Percentiles rank a stretch among this genome's conserved stretches.
These are phyloP conservation scores for Sarcophilus harrisii DNA, from an alignment of 2,797 vertebrate species.

Conservation along the genomic window DNA sequence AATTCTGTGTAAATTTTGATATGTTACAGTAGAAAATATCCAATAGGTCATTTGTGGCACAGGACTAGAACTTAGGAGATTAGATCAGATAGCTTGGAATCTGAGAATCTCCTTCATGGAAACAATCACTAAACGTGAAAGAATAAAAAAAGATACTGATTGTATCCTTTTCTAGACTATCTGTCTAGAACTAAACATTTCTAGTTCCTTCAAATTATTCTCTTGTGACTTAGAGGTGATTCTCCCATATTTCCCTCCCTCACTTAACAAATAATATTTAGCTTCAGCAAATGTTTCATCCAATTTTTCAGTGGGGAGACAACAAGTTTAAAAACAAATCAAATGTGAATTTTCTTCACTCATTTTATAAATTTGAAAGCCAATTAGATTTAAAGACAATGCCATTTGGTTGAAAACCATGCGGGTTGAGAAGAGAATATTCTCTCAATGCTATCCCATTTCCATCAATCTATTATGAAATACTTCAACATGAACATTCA, in stretches of 20 bases:
- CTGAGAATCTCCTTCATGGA: not conserved
- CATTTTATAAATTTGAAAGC: conserved; percentile 1
- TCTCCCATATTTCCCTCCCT: conserved; percentile 1
- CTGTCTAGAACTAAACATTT: not conserved
- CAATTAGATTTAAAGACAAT: conserved; percentile 24
- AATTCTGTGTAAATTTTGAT: not conserved
- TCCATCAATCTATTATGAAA: conserved; percentile 30
- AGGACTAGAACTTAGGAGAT: not conserved
- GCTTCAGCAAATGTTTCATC: conserved; percentile 10
- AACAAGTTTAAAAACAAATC: not conserved
- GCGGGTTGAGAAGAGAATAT: conserved; percentile 12
- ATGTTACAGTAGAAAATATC: not conserved
- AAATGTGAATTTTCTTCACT: not conserved
- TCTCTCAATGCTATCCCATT: not conserved
- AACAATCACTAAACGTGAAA: not conserved
- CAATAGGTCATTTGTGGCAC: not conserved
- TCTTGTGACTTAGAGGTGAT: not conserved
- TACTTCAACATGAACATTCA: not conserved
- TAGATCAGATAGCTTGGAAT: not conserved
- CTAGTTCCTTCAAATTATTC: not conserved
- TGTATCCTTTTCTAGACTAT: not conserved
- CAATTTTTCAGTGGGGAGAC: not conserved
- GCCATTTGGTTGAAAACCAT: conserved; percentile 17
- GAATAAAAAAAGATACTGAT: not conserved
- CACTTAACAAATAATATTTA: conserved; percentile 1